Evolutionary conservation across 2,888 invertebrate species (phyloP).

Genomic region (Trypoxylon attenuatum): DNA sequence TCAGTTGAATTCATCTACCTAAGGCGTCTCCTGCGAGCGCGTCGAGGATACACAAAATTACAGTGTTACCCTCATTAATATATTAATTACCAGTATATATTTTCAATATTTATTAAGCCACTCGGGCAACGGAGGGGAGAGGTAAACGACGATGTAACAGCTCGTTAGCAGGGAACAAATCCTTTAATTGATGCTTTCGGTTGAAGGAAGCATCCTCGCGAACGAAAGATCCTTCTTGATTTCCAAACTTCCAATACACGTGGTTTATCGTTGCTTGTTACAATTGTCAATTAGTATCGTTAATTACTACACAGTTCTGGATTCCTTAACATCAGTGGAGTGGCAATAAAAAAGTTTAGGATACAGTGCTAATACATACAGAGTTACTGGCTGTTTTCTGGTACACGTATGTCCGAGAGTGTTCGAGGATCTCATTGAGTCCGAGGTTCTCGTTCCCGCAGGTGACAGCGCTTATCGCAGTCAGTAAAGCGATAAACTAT

Average conservation of each 20-base stretch:
- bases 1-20: slow-evolving; percentile 47
- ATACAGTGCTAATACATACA: too few species aligned
- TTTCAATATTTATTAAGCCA: slow-evolving; percentile 24
- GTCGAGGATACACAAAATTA: slow-evolving; percentile 28
- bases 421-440: background rate
- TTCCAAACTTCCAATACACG: too few species aligned
- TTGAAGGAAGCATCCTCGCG: too few species aligned
- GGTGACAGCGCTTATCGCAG: slow-evolving; percentile 35
- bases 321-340: too few species aligned
- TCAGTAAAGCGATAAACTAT: slow-evolving; percentile 16
- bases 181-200: background rate
- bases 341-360: too few species aligned
- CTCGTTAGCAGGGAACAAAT: background rate
- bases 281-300: too few species aligned
- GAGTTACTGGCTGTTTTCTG: too few species aligned
- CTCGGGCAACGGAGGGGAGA: slow-evolving; percentile 2
- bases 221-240: too few species aligned
- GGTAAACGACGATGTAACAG: background rate
- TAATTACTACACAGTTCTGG: too few species aligned
- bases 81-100: slow-evolving; percentile 35
- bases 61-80: slow-evolving; percentile 33
- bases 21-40: slow-evolving; percentile 19
- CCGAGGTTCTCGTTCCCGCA: background rate
- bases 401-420: too few species aligned
- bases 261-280: too few species aligned